A percentile compares a stretch with the other conserved stretches of the same genome.
Evolutionary conservation across 2,888 invertebrate genomes (phyloP).

Genomic region (Cancer borealis): DNA sequence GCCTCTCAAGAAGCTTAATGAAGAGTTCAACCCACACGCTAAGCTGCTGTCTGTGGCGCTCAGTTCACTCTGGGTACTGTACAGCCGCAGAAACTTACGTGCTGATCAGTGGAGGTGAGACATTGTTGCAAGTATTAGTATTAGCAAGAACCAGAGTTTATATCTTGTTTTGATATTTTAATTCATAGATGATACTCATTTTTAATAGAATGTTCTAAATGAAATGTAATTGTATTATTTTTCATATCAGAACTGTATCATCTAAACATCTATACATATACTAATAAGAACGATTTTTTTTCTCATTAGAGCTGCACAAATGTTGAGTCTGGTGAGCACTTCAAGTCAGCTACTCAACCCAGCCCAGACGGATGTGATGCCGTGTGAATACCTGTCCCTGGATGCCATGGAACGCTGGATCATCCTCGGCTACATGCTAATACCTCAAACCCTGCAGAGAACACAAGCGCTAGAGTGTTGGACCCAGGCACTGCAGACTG

Average conservation of each 20-base stretch:
- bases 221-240: not conserved
- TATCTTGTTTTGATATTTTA: not conserved
- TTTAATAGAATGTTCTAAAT: not conserved
- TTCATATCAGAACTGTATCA: not conserved
- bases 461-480: conserved; percentile 90
- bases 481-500: conserved; percentile 81
- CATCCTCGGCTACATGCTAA: conserved; percentile 94
- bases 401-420: conserved; percentile 98
- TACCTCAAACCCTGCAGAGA: conserved; percentile 90
- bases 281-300: not conserved
- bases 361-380: conserved; percentile 96
- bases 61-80: conserved; percentile 92
- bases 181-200: not conserved
- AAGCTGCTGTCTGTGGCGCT: conserved; percentile 92
- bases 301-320: conserved; percentile 86
- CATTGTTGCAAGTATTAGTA: not conserved
- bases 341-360: conserved; percentile 97
- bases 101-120: conserved; percentile 92
- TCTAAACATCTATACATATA: no score
- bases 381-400: conserved; percentile 97
- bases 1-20: conserved; percentile 95
- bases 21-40: conserved; percentile 97
- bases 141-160: not conserved
- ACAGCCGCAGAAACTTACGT: conserved; percentile 91
- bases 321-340: conserved; percentile 94